These are phyloP conservation scores for Mycteria americana DNA, from an alignment of 2,797 vertebrate genomes.

Conservation along the genomic window DNA sequence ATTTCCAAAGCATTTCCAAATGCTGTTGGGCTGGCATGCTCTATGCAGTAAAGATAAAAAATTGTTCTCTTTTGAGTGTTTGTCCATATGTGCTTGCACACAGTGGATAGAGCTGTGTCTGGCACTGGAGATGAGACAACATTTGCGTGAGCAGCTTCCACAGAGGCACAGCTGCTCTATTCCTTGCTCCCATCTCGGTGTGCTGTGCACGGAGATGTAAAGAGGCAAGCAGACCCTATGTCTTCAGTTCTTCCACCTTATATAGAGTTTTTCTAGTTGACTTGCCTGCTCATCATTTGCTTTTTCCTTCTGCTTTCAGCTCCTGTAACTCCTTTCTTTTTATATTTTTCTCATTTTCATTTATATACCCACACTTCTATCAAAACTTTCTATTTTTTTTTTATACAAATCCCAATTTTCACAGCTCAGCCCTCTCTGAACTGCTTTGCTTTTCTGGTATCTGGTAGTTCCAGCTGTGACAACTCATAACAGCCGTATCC, in stretches of 20 bases:
- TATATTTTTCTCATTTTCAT: neutral
- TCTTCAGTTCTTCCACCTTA: neutral
- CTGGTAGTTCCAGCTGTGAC: slow-evolving; percentile 5
- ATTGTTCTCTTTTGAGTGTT: neutral
- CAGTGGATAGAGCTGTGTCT: neutral
- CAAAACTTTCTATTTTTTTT: neutral
- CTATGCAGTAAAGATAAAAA: neutral
- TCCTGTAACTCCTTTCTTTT: neutral
- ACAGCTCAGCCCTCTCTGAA: neutral
- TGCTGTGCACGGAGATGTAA: neutral
- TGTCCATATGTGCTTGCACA: neutral
- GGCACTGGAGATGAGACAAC: neutral
- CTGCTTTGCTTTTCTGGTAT: neutral
- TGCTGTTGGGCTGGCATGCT: neutral
- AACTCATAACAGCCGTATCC: neutral
- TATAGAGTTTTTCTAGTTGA: neutral
- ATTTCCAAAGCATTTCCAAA: neutral
- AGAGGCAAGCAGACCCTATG: neutral
- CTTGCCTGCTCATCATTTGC: neutral
- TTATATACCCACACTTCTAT: neutral
- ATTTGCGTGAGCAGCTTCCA: neutral
- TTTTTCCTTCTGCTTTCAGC: neutral
- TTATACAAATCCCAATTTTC: neutral
- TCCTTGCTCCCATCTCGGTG: neutral
- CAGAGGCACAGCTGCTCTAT: neutral